Evolutionary conservation across 2,888 invertebrate genomes (phyloP), one percentile per base, ranked within the genome.

Genomic region (Nysson spinosus): DNA sequence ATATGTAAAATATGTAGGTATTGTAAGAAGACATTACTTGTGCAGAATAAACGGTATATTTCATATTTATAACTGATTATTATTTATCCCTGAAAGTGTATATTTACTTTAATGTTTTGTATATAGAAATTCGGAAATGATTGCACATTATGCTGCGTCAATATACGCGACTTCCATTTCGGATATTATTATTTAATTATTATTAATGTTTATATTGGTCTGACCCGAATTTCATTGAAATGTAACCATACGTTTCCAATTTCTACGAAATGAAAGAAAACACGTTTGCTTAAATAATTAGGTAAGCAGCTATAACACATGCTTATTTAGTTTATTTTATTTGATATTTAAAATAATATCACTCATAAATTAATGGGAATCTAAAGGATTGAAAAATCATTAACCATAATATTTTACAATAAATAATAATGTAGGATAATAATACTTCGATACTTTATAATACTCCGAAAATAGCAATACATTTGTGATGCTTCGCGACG

Each of bases 371-470:
- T 11, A 39, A 39, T 3, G 3, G 7, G n/a, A 14, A 3, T 14
- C 14, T 12, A 35, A 35, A 17, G 3, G 14, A 12, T 17, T 2
- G 16, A 9, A 35, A 14, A 35, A 35, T n/a, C 14, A 5, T 12
- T 19, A 20, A 39, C 5, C 6, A 39, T 6, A 19, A 4, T 9
- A 7, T 3, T 19, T 7, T 39, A 11, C n/a, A 39, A 39, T 39
- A 39, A 39, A 39, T 39, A 39, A 7, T 39, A 9, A n/a, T 39
- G n/a, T n/a, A 12, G 20, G 39, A 39, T 20, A 19, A n/a, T 39
- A 39, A 17, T 37, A 37, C 6, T 19, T 39, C 1, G 4, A 3
- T 35, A 17, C 9, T 16, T 16, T 14, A 5, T 4, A n/a, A 5
- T 2, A 16, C 16, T 7, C 16, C 4, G 5, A 17, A 5, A 14